phyloP scores from a whole-genome alignment of 2,113 vertebrate genomes.

The Camelus dromedarius region DNA sequence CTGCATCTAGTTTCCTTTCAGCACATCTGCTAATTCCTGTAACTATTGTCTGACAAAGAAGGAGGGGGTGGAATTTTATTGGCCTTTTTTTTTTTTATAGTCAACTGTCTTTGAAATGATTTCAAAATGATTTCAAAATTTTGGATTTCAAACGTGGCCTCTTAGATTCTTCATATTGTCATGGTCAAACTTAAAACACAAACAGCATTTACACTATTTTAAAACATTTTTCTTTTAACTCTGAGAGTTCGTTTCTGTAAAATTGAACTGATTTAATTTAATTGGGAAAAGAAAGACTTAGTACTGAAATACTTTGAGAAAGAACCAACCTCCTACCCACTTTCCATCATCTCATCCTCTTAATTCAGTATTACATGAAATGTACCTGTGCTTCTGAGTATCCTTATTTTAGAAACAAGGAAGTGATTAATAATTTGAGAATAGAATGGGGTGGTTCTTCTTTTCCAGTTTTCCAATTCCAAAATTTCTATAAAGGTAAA shows the following conservation, averaged over 20 bases:
- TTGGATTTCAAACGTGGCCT: conserved; percentile 1
- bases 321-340: neutral
- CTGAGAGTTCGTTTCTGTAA: conserved; percentile 26
- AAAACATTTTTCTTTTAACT: neutral
- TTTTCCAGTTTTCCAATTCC: neutral
- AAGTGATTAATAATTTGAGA: neutral
- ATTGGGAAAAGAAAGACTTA: neutral
- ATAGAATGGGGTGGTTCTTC: neutral
- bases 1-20: neutral
- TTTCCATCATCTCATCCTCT: neutral
- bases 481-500: neutral
- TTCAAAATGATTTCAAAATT: conserved; percentile 66
- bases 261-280: conserved; percentile 23
- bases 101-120: conserved; percentile 52
- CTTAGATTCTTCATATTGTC: neutral
- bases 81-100: neutral
- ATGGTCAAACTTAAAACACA: conserved; percentile 25
- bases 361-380: neutral
- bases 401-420: neutral
- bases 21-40: neutral
- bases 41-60: neutral
- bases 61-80: neutral
- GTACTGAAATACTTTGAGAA: neutral
- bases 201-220: neutral
- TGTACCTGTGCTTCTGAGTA: neutral